Percentiles rank a stretch among this genome's conserved stretches.
Evolutionary conservation across 2,888 invertebrate species (phyloP).

Genomic region (Neelides folsomi): DNA sequence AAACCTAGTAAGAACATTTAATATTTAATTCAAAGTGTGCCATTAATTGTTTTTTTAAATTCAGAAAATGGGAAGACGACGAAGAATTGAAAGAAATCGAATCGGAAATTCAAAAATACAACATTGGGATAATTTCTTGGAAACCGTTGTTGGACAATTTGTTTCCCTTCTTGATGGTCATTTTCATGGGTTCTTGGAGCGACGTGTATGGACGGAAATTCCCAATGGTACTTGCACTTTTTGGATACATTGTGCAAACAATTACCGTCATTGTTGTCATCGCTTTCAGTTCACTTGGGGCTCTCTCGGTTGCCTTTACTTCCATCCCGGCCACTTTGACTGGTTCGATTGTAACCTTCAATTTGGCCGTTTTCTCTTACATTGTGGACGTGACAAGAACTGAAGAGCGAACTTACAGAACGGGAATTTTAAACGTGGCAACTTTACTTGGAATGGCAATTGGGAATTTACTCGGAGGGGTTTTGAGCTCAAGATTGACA

Average conservation of each 20-base stretch:
- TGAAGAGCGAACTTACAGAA: conserved; percentile 48
- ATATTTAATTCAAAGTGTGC: too few relatives aligned
- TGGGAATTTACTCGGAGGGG: conserved; percentile 4
- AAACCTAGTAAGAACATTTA: too few relatives aligned
- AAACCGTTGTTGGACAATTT: conserved; percentile 5
- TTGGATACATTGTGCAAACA: conserved; percentile 3
- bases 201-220: too few relatives aligned
- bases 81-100: conserved; percentile 2
- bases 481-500: not conserved
- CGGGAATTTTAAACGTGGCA: conserved; percentile 46
- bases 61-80: not conserved
- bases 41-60: too few relatives aligned
- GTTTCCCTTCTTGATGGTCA: too few relatives aligned
- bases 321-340: conserved; percentile 37
- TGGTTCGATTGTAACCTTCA: conserved; percentile 42
- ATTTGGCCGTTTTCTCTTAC: conserved; percentile 27
- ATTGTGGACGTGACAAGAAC: conserved; percentile 37
- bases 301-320: not conserved
- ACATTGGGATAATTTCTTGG: conserved; percentile 4
- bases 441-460: conserved; percentile 7
- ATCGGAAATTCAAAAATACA: not conserved
- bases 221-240: not conserved
- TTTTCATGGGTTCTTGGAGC: too few relatives aligned
- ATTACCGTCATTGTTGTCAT: conserved; percentile 1
- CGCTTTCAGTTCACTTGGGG: not conserved